Conservation (phyloP, 2,113 vertebrate genomes). For the Boulengeromyrus knoepffleri region DNA sequence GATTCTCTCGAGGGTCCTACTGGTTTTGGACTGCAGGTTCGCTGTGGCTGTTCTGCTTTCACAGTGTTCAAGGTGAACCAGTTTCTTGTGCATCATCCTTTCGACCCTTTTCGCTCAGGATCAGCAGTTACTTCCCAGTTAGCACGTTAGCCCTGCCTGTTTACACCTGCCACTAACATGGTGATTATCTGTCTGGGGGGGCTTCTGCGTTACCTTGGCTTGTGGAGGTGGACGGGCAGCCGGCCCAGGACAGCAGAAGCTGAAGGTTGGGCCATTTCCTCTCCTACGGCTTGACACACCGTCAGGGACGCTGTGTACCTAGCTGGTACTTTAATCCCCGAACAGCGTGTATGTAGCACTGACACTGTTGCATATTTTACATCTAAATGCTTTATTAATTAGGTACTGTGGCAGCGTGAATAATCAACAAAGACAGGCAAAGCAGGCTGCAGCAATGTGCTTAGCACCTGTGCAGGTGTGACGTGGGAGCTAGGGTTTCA, state of each 20-base stretch:
- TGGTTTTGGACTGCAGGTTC: not conserved
- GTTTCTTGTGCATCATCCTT: not conserved
- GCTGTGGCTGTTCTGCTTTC: not conserved
- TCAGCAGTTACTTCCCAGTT: not conserved
- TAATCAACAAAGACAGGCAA: not conserved
- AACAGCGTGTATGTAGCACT: not conserved
- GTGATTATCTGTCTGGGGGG: not conserved
- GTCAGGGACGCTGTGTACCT: not conserved
- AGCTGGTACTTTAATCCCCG: not conserved
- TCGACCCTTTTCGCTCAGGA: not conserved
- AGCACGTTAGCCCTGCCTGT: not conserved
- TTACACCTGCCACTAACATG: not conserved
- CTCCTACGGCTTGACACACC: not conserved
- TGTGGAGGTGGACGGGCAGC: not conserved
- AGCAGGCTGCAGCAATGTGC: not conserved
- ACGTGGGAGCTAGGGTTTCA: not conserved
- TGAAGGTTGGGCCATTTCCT: not conserved
- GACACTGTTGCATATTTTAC: not conserved
- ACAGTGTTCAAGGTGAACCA: not conserved
- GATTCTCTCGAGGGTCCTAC: not conserved
- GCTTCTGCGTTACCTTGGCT: not conserved
- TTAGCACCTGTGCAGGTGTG: not conserved
- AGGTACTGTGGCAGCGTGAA: not conserved
- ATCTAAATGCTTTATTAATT: not conserved
- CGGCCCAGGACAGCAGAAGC: not conserved